These are phyloP conservation scores for Scelioninae gen. 2 DNA, from an alignment of 2,888 invertebrate species.

Conservation along the genomic window DNA sequence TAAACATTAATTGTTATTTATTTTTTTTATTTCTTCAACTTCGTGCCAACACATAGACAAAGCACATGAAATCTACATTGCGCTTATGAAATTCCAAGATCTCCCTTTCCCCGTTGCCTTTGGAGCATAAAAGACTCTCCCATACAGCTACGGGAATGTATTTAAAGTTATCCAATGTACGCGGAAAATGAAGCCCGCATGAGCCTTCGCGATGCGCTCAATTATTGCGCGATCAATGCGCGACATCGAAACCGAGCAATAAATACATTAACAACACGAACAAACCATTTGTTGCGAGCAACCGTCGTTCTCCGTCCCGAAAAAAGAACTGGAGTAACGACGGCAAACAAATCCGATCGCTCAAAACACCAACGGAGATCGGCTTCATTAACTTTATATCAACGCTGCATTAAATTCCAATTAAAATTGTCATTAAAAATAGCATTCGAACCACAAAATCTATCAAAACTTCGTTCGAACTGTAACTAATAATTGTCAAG, in stretches of 20 bases:
- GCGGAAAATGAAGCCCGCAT: constrained; percentile 12
- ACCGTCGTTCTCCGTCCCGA: too few relatives aligned
- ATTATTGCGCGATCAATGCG: constrained; percentile 1
- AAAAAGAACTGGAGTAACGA: not conserved
- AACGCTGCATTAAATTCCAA: constrained; percentile 11
- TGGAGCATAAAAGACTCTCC: constrained; percentile 29
- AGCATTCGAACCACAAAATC: not conserved
- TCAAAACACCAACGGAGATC: not conserved
- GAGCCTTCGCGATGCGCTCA: not conserved
- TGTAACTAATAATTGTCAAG: too few relatives aligned
- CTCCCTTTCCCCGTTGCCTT: constrained; percentile 2
- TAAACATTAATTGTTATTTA: too few relatives aligned
- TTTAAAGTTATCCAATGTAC: constrained; percentile 21
- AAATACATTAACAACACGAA: not conserved
- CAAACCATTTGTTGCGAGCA: too few relatives aligned
- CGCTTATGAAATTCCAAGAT: constrained; percentile 5
- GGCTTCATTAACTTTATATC: constrained; percentile 9
- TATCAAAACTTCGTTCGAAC: too few relatives aligned
- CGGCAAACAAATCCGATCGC: not conserved
- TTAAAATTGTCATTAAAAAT: constrained; percentile 13
- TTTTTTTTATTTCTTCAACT: too few relatives aligned
- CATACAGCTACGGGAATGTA: constrained; percentile 17
- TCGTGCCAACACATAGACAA: constrained; percentile 1
- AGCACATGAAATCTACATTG: constrained; percentile 14
- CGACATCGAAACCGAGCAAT: not conserved